These are phyloP conservation scores for Bombus cullumanus DNA, from an alignment of 1,140 invertebrate genomes.

Conservation along the genomic window DNA sequence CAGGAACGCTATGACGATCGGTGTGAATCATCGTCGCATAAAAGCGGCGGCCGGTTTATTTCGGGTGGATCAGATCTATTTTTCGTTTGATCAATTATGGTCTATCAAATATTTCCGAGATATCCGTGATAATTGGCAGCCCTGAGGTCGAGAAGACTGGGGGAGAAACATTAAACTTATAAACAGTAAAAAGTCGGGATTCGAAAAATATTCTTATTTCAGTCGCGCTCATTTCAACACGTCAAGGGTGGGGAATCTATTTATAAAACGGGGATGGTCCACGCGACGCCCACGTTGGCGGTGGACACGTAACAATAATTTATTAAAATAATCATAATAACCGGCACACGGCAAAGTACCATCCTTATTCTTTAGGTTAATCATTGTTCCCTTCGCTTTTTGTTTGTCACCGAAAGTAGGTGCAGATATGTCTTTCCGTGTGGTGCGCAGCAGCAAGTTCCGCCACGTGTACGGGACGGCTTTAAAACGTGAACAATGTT, in stretches of 20 bases:
- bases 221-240: conserved; percentile 72
- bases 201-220: conserved; percentile 79
- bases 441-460: conserved; percentile 98
- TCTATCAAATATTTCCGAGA: conserved; percentile 33
- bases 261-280: conserved; percentile 80
- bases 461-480: conserved; percentile 99
- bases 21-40: conserved; percentile 48
- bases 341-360: background rate
- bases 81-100: conserved; percentile 61
- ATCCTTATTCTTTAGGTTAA: conserved; percentile 41
- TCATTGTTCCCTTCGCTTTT: conserved; percentile 31
- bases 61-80: conserved; percentile 62
- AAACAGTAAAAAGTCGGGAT: conserved; percentile 73
- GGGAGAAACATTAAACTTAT: conserved; percentile 37
- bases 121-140: conserved; percentile 66
- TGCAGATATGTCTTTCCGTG: conserved; percentile 94
- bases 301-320: conserved; percentile 75
- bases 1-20: conserved; percentile 27
- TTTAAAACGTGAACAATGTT: conserved; percentile 98
- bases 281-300: conserved; percentile 77
- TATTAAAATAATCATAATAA: conserved; percentile 59
- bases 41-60: conserved; percentile 58
- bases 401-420: conserved; percentile 60
- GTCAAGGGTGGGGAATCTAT: conserved; percentile 76
- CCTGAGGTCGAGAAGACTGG: conserved; percentile 27